Evolutionary conservation across 2,797 vertebrate genomes (phyloP), one percentile per base, ranked within the genome.

Genomic region (Carapus acus): DNA sequence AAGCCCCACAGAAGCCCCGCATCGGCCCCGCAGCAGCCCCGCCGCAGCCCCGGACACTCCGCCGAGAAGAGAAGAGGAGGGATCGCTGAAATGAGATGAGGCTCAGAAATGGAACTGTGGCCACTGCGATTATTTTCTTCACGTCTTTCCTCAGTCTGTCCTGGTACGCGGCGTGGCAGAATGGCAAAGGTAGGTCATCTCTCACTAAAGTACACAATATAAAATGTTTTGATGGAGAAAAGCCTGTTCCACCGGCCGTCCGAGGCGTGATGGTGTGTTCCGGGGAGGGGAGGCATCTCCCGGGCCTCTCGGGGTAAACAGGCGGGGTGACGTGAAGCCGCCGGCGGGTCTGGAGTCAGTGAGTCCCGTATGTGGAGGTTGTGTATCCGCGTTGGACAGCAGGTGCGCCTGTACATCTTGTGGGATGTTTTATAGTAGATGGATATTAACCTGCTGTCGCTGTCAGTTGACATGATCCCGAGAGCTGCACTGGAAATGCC

Each of bases 81-180:
- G 91, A 74, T 74, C 92, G 93, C 86, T 97, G 94, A 92, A 95
- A 94, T 99, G 96, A 97, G 90, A 99, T 98, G 96, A 99, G 96
- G 95, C 93, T 98, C 93, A 95, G 95, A 90, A 90, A 97, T 97
- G 96, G 94, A 92, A 98, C 95, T 92, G 91, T 97, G 83, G 93
- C 94, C 90, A 97, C 93, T 69, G 90, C 89, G 69, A 91, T 98
- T 83, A 87, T 92, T 58, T 94, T 97, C 86, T 88, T 97, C 85
- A 98, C 94, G 50, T 96, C 94, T 5, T 96, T 97, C 86, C 92
- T 99, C 76, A 97, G 94, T 82, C 81, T 99, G 74, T 99, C 96
- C 55, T 99, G 96, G 96, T 99, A 98, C 73, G 94, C 93, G 55
- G 92, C 95, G 7, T 97, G 95, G 96, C 96, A 98, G 80, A 97